Evolutionary conservation across 2,888 invertebrate genomes (phyloP).

Genomic region (Brassicogethes aeneus): DNA sequence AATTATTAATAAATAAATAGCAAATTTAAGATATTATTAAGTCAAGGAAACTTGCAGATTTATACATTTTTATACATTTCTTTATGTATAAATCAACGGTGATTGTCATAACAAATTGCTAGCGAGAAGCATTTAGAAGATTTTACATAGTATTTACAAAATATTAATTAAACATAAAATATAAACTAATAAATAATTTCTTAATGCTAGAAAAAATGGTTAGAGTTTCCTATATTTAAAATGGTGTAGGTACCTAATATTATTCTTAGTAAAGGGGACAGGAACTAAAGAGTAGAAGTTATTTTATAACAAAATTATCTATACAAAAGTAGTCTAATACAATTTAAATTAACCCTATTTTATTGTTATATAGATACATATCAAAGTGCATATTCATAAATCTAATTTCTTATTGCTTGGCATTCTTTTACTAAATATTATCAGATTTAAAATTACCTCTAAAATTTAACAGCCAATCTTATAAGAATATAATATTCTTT

Average conservation of each 20-base stretch:
- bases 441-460: background rate
- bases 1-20: background rate
- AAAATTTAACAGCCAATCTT: background rate
- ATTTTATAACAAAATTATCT: too few relatives aligned
- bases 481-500: background rate
- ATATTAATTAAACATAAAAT: too few relatives aligned
- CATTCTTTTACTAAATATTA: background rate
- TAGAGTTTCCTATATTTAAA: too few relatives aligned
- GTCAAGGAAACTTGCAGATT: background rate
- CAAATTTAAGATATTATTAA: background rate
- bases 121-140: background rate
- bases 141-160: too few relatives aligned
- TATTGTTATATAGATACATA: too few relatives aligned
- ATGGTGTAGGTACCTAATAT: too few relatives aligned
- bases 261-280: too few relatives aligned
- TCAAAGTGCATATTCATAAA: background rate
- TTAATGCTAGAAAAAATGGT: too few relatives aligned
- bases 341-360: too few relatives aligned
- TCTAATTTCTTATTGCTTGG: background rate
- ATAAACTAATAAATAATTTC: too few relatives aligned
- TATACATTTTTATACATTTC: background rate
- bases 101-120: slow-evolving; percentile 1
- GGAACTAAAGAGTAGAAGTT: too few relatives aligned
- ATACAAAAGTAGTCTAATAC: too few relatives aligned
- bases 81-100: background rate